Conservation (phyloP, 1,140 invertebrate genomes). For the Ostrea edulis region DNA sequence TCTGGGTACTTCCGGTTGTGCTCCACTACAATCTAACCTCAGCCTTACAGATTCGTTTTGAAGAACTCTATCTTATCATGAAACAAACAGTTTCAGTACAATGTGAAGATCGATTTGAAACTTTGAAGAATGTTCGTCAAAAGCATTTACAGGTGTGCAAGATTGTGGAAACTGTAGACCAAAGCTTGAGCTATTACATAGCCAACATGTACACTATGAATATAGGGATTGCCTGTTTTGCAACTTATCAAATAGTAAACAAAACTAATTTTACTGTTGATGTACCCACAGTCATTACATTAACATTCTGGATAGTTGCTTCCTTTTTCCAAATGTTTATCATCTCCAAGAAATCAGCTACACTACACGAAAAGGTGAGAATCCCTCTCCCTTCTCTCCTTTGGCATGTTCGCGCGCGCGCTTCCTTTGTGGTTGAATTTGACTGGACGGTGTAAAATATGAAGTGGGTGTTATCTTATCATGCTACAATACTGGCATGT, state of each 20-base stretch:
- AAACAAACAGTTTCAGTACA: neutral
- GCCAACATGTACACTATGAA: neutral
- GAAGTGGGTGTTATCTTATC: too few species aligned
- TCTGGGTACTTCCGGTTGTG: neutral
- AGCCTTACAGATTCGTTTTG: neutral
- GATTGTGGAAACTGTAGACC: slow-evolving; percentile 21
- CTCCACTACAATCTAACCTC: neutral
- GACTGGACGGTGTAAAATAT: neutral
- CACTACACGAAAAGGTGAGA: neutral
- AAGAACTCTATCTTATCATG: neutral
- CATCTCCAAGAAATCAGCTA: slow-evolving; percentile 17
- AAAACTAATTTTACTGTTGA: too few species aligned
- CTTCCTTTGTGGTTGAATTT: too few species aligned
- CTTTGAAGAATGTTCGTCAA: neutral
- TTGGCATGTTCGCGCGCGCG: too few species aligned
- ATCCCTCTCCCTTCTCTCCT: neutral
- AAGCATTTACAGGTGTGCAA: slow-evolving; percentile 5
- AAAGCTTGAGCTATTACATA: slow-evolving; percentile 1
- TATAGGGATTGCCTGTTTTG: neutral
- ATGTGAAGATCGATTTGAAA: neutral
- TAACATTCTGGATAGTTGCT: neutral
- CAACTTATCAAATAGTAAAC: neutral
- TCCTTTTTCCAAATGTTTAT: neutral
- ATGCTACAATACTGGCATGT: too few species aligned
- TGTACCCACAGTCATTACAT: neutral